Base-by-base conservation (phyloP, 2,888 invertebrate species). In the Stegana nigrithorax region DNA sequence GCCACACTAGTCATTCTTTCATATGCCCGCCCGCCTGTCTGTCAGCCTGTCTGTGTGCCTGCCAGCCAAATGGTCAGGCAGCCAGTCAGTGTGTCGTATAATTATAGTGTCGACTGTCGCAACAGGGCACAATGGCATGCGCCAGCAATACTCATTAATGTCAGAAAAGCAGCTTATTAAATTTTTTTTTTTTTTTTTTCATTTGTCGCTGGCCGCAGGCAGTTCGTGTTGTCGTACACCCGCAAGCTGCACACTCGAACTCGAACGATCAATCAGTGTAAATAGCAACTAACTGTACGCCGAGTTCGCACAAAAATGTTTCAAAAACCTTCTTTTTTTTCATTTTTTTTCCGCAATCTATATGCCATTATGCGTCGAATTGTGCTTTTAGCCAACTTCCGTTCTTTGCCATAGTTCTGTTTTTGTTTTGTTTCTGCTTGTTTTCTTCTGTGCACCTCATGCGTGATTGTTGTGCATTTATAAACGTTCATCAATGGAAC, bases 121-220 rank as follows among this genome's bases (percentile, higher is more conserved):
- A 14, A 39, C 39, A 39, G 17, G n/a, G 39, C n/a, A 14, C 39
- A 39, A n/a, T n/a, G n/a, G n/a, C n/a, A n/a, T n/a, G n/a, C n/a
- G n/a, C n/a, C n/a, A 50, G 26, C 25, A 25, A 36, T 10, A 3
- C 53, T 55, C 53, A 55, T 55, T 55, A 36, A 55, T 55, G 53
- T 55, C 53, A 55, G 36, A 19, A 36, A 23, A 36, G 23, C 21
- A 36, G 53, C 32, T 55, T 55, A 32, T 14, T 23, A 50, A n/a
- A n/a, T n/a, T n/a, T n/a, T n/a, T n/a, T n/a, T n/a, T n/a, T n/a
- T n/a, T n/a, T n/a, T n/a, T n/a, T n/a, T n/a, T n/a, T n/a, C n/a
- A n/a, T n/a, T n/a, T n/a, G n/a, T n/a, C n/a, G n/a, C n/a, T n/a
- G n/a, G n/a, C n/a, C n/a, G n/a, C n/a, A n/a, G n/a, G n/a, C n/a